Base-by-base conservation (phyloP, 1,140 invertebrate species). In the Brachionus calyciflorus region DNA sequence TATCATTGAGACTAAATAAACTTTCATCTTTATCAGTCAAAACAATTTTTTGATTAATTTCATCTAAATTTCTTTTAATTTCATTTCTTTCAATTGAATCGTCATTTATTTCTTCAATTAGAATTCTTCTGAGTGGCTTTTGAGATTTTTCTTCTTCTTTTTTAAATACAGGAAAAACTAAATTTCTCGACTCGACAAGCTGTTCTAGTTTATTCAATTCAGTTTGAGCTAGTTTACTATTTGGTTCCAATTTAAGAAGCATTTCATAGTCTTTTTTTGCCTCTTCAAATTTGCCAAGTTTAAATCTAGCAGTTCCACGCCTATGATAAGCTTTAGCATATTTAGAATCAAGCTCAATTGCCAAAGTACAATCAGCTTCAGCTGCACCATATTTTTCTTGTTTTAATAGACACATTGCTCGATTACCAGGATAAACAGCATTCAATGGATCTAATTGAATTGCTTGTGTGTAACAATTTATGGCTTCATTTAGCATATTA, bases 361-460 rank as follows among this genome's bases (percentile, higher is more conserved):
- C 90, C 40, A 86, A 82, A 0, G 88, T 89, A 80, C 91, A 93
- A 83, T 94, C 92, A 17, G 86, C 80, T 82, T 92, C 91, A 10
- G 91, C 90, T 78, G 89, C 88, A 79, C 88, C 88, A 78, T 89
- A 90, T 78, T 90, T 89, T 78, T 92, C 88, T 79, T 90, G 88
- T 83, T 94, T 94, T 10, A 96, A 85, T 79, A 91, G 89, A 79
- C 93, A 94, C 77, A 95, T 87, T 7, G 92, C 93, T 80, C 94
- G 87, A 85, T 96, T 96, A 7, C 92, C 91, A 82, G 89, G 92
- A 80, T 91, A 91, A 6, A 92, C 87, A 6, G 92, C 88, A 85
- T 95, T 93, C 77, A 89, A 87, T 7, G 90, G 88, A 82, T 92
- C 91, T 44, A 89, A 83, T 77, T 89, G 86, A 51, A 94, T 91